Evolutionary conservation across 1,140 invertebrate species (phyloP), one percentile per base, ranked within the genome.

Genomic region (Eufriesea mexicana): DNA sequence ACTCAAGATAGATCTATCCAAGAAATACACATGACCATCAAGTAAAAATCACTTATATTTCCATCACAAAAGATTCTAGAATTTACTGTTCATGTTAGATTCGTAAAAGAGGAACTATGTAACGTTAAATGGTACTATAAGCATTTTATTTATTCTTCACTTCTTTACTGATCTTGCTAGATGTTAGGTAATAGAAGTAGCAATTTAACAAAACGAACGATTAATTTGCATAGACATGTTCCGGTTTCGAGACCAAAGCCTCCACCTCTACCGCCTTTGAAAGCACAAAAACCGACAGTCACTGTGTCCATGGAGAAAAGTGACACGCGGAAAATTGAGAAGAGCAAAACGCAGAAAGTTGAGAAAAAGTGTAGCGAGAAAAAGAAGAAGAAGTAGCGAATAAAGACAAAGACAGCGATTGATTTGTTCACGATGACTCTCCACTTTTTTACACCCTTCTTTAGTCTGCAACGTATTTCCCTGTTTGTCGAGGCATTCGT

Each of bases 181-280:
- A 35, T 35, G 4, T 35, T 35, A 35, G 35, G 4, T 35, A 35
- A 28, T 35, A 8, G 9, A 62, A 16, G 9, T 12, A 23, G 25
- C 7, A 16, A n/a, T 66, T 42, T 42, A 35, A 28, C 8, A 6
- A 72, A 18, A 35, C 12, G 25, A 28, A 25, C 35, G 4, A 54
- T 57, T 51, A 8, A 47, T 81, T 55, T 28, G 0, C 12, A n/a
- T 42, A 91, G 89, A 49, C 73, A 91, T 14, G 70, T 77, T 18
- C 88, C 84, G 9, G 73, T 91, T 7, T 84, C 88, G 0, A 91
- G 78, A 74, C 89, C 88, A 42, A 83, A 79, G 47, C 76, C 84
- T 25, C 89, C 89, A 0, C 85, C 88, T 28, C 74, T 85, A 16
- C 88, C 89, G 2, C 86, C 62, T 25, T 62, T 35, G 35, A 54